Evolutionary conservation across 2,888 invertebrate species (phyloP).

Genomic region (Erebia aethiops): DNA sequence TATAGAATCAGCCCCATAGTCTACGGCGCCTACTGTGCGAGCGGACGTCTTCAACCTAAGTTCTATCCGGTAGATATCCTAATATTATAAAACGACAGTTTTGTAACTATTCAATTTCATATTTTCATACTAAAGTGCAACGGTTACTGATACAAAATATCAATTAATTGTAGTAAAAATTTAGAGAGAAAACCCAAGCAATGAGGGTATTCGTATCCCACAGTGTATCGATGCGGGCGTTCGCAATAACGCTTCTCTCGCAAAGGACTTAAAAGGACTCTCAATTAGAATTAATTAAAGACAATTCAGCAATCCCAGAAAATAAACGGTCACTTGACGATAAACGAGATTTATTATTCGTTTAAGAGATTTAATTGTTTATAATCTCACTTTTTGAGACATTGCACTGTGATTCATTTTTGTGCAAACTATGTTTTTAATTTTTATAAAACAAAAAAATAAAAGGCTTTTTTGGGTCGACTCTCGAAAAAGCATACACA

Average conservation of each 20-base stretch:
- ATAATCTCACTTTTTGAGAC: slow-evolving; percentile 25
- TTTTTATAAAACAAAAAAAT: no score
- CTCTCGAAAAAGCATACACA: no score
- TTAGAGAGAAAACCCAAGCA: slow-evolving; percentile 43
- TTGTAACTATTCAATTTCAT: not conserved
- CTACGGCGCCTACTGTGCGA: no score
- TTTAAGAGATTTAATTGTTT: slow-evolving; percentile 51
- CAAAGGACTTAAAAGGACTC: slow-evolving; percentile 69
- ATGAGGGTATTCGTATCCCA: slow-evolving; percentile 67
- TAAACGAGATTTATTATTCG: slow-evolving; percentile 74
- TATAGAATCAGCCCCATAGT: no score
- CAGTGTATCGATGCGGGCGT: slow-evolving; percentile 69
- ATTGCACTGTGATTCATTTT: slow-evolving; percentile 31
- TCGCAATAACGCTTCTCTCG: slow-evolving; percentile 70
- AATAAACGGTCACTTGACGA: slow-evolving; percentile 73
- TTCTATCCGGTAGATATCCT: no score
- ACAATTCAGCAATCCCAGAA: slow-evolving; percentile 79
- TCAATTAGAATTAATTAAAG: slow-evolving; percentile 82
- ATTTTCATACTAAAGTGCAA: not conserved
- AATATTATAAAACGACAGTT: no score
- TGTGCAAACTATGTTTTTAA: not conserved
- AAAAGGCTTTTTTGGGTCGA: no score
- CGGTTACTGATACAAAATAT: not conserved
- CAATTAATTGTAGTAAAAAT: slow-evolving; percentile 10
- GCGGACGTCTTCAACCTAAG: no score